Evolutionary conservation across 30 jellyfish, hydroid and myxozoan genomes (phyloP).

Genomic region (Aurelia coerulea): DNA sequence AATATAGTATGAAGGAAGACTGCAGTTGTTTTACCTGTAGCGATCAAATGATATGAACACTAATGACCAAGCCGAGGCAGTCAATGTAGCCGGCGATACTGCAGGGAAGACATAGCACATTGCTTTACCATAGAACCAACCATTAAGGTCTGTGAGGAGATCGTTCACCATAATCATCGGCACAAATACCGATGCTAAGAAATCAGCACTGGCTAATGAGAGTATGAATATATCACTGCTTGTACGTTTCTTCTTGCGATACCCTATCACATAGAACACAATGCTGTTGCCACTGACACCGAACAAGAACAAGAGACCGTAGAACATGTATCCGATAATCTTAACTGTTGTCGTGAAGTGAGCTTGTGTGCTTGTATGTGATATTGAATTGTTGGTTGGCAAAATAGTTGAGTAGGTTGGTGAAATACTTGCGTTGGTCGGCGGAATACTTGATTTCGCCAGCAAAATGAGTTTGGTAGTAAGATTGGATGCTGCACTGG

Average conservation of each 20-base stretch:
- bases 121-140: conserved; percentile 63
- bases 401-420: too few species aligned
- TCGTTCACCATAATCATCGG: conserved; percentile 51
- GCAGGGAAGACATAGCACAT: conserved; percentile 56
- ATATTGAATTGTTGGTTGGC: too few species aligned
- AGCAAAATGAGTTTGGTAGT: too few species aligned
- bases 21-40: conserved; percentile 12
- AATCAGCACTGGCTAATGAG: conserved; percentile 50
- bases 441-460: background rate
- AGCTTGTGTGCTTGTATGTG: too few species aligned
- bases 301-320: conserved; percentile 17
- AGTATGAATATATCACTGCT: conserved; percentile 54
- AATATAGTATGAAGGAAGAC: too few species aligned
- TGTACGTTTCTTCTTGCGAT: conserved; percentile 37
- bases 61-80: conserved; percentile 51
- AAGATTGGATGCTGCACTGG: background rate
- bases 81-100: conserved; percentile 24
- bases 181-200: conserved; percentile 32
- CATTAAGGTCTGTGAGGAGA: conserved; percentile 8
- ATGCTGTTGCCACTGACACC: conserved; percentile 61
- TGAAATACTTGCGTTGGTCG: background rate
- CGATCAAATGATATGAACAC: conserved; percentile 57
- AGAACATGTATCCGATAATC: conserved; percentile 23
- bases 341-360: background rate
- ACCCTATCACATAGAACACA: conserved; percentile 64